Percentiles rank a stretch among this genome's conserved stretches.
Conservation (phyloP, 2,888 invertebrate species). For the Sepioteuthis lessoniana region DNA sequence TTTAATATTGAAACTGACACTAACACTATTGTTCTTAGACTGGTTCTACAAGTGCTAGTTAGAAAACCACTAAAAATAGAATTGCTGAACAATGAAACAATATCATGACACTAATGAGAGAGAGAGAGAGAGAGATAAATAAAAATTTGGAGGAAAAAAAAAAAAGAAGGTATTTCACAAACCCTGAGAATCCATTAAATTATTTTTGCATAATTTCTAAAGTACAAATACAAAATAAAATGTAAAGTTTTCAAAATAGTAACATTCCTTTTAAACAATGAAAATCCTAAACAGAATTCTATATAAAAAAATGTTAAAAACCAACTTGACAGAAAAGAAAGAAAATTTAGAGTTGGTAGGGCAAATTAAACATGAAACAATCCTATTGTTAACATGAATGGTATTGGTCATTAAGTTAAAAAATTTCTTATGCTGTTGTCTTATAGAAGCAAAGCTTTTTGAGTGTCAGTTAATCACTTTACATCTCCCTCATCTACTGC, state of each 20-base stretch:
- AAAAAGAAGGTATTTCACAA: background rate
- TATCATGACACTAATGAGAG: no score
- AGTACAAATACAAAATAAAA: background rate
- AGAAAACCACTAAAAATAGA: background rate
- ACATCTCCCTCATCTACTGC: no score
- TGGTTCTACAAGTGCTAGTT: constrained; percentile 20
- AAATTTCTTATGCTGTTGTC: background rate
- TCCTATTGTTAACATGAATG: background rate
- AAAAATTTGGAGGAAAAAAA: background rate
- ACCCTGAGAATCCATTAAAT: background rate
- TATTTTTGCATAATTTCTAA: background rate
- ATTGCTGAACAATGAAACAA: background rate
- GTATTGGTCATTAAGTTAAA: background rate
- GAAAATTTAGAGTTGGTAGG: background rate
- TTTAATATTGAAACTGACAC: background rate
- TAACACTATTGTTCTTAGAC: background rate
- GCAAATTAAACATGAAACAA: background rate
- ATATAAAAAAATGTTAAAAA: background rate
- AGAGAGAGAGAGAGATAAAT: background rate
- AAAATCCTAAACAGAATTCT: background rate
- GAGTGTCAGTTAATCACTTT: no score
- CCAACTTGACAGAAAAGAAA: background rate
- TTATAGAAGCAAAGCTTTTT: no score
- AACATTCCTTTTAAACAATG: no score
- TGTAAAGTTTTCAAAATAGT: no score